Percentiles rank a stretch among this genome's conserved stretches.
Conservation (phyloP, 30 jellyfish, hydroid and myxozoan species). For the Hydractinia echinata region DNA sequence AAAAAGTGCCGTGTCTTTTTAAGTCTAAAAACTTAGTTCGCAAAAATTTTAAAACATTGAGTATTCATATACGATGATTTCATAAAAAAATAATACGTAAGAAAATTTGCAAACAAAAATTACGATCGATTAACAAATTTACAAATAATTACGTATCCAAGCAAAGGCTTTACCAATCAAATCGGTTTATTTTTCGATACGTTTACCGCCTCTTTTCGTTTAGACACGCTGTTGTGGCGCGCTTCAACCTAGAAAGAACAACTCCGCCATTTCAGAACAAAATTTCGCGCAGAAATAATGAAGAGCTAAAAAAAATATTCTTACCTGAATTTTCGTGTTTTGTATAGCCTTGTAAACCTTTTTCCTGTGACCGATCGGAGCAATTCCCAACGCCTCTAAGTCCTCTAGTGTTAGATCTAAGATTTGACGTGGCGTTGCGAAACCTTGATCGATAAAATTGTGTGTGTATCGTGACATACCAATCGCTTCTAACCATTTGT, state of each 20-base stretch:
- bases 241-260: not conserved
- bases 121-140: too few relatives aligned
- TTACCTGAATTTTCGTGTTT: constrained; percentile 68
- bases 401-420: constrained; percentile 55
- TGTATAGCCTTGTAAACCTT: constrained; percentile 64
- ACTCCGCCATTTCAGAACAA: not conserved
- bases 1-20: too few relatives aligned
- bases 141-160: too few relatives aligned
- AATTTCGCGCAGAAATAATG: not conserved
- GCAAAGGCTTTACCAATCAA: too few relatives aligned
- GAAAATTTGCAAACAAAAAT: too few relatives aligned
- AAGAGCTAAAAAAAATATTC: not conserved
- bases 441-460: constrained; percentile 66
- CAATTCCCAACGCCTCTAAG: constrained; percentile 61
- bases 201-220: not conserved
- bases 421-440: constrained; percentile 89
- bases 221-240: constrained; percentile 12
- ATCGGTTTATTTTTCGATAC: not conserved
- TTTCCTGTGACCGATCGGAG: constrained; percentile 84
- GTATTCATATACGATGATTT: too few relatives aligned
- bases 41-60: too few relatives aligned
- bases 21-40: too few relatives aligned
- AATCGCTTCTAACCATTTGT: constrained; percentile 93
- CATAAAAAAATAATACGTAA: too few relatives aligned
- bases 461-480: constrained; percentile 66